These are phyloP conservation scores for Archocentrus centrarchus DNA, from an alignment of 2,113 vertebrate genomes.

Conservation along the genomic window DNA sequence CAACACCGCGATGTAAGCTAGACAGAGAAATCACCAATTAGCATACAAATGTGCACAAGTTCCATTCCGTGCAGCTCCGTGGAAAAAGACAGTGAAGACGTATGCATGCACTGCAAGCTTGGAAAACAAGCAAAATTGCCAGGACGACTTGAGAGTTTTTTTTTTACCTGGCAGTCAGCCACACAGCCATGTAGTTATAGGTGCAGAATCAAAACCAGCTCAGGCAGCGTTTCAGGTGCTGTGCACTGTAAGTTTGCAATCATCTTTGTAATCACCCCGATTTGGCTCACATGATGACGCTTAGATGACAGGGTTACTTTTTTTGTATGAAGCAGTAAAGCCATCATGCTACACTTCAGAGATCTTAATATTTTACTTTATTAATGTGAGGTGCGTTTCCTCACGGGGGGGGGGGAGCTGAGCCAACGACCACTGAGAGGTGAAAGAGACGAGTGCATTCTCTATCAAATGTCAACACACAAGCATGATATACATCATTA, in stretches of 20 bases:
- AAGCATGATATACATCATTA: neutral
- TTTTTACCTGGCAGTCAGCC: neutral
- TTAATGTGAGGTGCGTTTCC: neutral
- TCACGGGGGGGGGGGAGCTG: no score
- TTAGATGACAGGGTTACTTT: neutral
- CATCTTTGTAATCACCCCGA: neutral
- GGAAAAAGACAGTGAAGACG: conserved; percentile 2
- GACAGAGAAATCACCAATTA: conserved; percentile 58
- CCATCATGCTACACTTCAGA: neutral
- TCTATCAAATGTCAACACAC: neutral
- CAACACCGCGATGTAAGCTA: neutral
- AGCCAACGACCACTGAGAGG: neutral
- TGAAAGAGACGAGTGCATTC: neutral
- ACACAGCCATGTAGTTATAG: neutral
- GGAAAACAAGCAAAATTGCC: conserved; percentile 1
- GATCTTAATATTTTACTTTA: no score
- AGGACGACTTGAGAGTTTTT: neutral
- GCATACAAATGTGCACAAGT: conserved; percentile 10
- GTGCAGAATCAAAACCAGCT: conserved; percentile 13
- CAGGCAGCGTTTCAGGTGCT: neutral
- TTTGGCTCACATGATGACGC: neutral
- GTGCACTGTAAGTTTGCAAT: neutral
- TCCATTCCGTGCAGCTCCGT: conserved; percentile 16
- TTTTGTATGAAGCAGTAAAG: neutral
- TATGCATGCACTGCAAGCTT: conserved; percentile 4